These are phyloP conservation scores for Phyllostomus hastatus DNA, from an alignment of 2,113 vertebrate genomes.

Conservation along the genomic window DNA sequence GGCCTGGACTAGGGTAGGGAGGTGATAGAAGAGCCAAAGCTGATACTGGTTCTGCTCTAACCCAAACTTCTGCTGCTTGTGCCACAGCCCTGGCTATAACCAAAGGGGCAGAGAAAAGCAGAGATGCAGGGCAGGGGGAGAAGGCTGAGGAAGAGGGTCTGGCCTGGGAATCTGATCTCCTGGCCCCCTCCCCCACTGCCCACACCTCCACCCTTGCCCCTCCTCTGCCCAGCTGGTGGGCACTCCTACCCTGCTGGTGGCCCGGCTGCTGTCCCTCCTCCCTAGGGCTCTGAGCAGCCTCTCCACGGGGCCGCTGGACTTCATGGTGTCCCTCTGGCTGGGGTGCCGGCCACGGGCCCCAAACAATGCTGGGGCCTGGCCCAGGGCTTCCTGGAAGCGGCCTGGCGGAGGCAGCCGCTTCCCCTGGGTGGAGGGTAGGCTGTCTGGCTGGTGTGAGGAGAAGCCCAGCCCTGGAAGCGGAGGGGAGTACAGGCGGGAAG, in stretches of 20 bases:
- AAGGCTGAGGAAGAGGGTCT: background rate
- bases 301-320: constrained; percentile 74
- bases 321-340: constrained; percentile 68
- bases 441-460: constrained; percentile 72
- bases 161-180: background rate
- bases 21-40: background rate
- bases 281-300: constrained; percentile 74
- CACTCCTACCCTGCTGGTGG: constrained; percentile 74
- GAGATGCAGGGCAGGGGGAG: background rate
- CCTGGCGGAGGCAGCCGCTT: constrained; percentile 64
- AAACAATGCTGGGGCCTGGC: constrained; percentile 74
- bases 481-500: constrained; percentile 75
- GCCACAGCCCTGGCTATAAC: background rate
- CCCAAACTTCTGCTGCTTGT: background rate
- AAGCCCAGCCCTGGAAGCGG: constrained; percentile 73
- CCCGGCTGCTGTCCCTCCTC: constrained; percentile 75
- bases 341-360: constrained; percentile 12
- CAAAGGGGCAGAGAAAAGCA: background rate
- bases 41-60: background rate
- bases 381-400: constrained; percentile 68
- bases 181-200: background rate
- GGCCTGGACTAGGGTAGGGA: background rate
- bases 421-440: constrained; percentile 71
- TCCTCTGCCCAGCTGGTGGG: constrained; percentile 43
- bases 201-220: constrained; percentile 26